Base-by-base conservation (phyloP, 2,888 invertebrate species). In the Tipula helvola region DNA sequence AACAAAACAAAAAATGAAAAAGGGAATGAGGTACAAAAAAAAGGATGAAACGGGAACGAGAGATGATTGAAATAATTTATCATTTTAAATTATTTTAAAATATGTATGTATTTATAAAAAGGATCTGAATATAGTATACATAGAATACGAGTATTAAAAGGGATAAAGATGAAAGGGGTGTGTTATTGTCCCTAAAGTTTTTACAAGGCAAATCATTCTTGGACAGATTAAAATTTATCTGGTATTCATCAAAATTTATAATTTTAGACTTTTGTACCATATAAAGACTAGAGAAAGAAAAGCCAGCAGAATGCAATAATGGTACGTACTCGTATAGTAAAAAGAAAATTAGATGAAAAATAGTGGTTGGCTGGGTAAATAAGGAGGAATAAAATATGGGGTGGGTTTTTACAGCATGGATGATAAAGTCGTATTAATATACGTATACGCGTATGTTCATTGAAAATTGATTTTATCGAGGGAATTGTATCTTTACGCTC, bases 1-100 rank as follows among this genome's bases (percentile, higher is more conserved):
- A 7, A 44, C 44, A 42, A 42, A 8, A 52, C 16, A 52, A 71
- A 71, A 13, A 52, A 52, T n/a, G 4, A 52, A 44, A 44, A 52
- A 52, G 3, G 10, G 71, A 28, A 71, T 28, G 28, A 71, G 10
- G 28, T 71, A 28, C 10, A 52, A 5, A 16, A 10, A 10, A 71
- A 28, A 10, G 71, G 71, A 71, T 71, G 71, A 71, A 10, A 71
- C 28, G 18, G 71, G 71, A 12, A 71, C 71, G 71, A 28, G 71
- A 71, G 71, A 71, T 71, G 71, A 71, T 71, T 71, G 71, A 71
- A 71, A 71, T 71, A 71, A 71, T 71, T 71, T 71, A 71, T 71
- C 71, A 71, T 71, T 71, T 71, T 71, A 71, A 28, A 57, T 57
- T 57, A 57, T 16, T 57, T 57, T 57, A 57, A 57, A 57, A 57